Conservation (phyloP, 2,797 vertebrate genomes). For the Gila robusta region DNA sequence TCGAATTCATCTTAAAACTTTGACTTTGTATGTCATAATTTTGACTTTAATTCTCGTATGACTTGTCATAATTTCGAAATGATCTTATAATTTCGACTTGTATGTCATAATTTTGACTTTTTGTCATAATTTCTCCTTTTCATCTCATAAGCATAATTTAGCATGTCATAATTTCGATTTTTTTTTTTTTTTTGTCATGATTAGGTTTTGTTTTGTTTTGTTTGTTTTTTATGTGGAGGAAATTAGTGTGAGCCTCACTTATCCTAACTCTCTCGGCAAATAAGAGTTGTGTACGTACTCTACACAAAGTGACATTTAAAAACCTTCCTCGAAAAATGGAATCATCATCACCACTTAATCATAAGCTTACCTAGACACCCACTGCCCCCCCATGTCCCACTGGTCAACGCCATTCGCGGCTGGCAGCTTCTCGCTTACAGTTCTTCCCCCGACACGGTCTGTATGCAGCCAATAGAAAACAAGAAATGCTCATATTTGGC, state of each 20-base stretch:
- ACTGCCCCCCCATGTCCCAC: slow-evolving; percentile 83
- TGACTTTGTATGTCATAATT: too few relatives aligned
- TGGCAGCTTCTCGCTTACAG: slow-evolving; percentile 70
- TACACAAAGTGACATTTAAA: neutral
- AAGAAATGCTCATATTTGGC: neutral
- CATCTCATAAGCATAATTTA: neutral
- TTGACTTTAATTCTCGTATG: too few relatives aligned
- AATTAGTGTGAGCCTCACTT: neutral
- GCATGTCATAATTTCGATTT: neutral
- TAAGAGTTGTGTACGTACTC: neutral
- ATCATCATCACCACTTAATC: neutral
- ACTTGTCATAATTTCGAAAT: too few relatives aligned
- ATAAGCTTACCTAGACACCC: slow-evolving; percentile 77
- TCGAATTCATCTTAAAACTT: too few relatives aligned
- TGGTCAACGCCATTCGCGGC: slow-evolving; percentile 72
- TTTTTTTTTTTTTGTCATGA: neutral
- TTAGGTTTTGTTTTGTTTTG: too few relatives aligned
- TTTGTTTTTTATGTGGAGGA: too few relatives aligned
- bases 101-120: neutral
- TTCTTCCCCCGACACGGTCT: slow-evolving; percentile 81
- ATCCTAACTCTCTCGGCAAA: neutral
- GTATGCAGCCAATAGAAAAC: neutral
- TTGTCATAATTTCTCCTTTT: neutral
- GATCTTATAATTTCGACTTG: too few relatives aligned
- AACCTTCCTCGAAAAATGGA: neutral